Conservation (phyloP, 2,113 vertebrate species). For the Eidolon helvum region DNA sequence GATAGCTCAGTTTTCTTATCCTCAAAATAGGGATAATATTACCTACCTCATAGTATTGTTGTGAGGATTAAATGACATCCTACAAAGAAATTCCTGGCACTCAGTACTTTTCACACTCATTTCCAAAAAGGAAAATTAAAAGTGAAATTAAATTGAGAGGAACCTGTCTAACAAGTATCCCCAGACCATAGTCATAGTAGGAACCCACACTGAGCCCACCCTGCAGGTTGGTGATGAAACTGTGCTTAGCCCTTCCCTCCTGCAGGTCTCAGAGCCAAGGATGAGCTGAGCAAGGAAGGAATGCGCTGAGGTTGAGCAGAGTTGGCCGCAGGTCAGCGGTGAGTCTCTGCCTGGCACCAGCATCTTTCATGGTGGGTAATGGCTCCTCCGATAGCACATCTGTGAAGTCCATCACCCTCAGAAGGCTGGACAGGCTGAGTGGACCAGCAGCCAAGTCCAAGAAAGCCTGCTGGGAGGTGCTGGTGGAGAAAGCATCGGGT, state of each 20-base stretch:
- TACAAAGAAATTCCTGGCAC: neutral
- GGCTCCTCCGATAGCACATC: neutral
- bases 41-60: neutral
- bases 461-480: neutral
- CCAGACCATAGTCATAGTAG: neutral
- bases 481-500: neutral
- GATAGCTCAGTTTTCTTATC: neutral
- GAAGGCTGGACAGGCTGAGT: neutral
- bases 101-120: neutral
- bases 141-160: neutral
- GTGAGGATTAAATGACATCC: neutral
- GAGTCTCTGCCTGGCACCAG: slow-evolving; percentile 41
- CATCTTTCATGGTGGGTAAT: neutral
- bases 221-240: neutral
- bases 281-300: slow-evolving; percentile 54
- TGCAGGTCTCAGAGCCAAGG: neutral
- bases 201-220: neutral
- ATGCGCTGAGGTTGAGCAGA: neutral
- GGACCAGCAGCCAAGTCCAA: neutral
- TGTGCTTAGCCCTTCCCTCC: neutral
- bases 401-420: neutral
- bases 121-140: slow-evolving; percentile 21
- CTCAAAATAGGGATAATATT: neutral
- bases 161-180: neutral
- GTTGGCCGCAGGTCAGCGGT: slow-evolving; percentile 36